Evolutionary conservation across 2,888 invertebrate genomes (phyloP).

Genomic region (Slavum lentiscoides): DNA sequence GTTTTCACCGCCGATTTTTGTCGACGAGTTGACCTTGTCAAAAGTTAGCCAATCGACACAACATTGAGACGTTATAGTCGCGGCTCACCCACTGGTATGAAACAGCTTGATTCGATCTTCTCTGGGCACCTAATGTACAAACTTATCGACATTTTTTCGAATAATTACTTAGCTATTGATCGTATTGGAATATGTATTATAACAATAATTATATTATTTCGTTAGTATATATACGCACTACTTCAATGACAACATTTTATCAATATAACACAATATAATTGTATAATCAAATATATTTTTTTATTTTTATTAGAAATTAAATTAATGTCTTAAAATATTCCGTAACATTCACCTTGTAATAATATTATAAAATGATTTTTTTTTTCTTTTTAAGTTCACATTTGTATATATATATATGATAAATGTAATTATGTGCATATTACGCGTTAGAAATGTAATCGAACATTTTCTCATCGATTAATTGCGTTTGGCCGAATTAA

Average conservation of each 20-base stretch:
- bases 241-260: constrained; percentile 18
- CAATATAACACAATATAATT: neutral
- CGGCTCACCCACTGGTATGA: constrained; percentile 7
- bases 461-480: too few relatives aligned
- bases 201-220: neutral
- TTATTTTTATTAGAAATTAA: neutral
- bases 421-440: too few relatives aligned
- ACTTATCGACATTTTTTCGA: neutral
- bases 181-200: neutral
- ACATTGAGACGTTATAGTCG: constrained; percentile 2
- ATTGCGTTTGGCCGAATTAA: too few relatives aligned
- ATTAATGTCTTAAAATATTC: neutral
- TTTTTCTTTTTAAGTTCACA: too few relatives aligned
- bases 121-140: constrained; percentile 24
- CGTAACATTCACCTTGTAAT: neutral
- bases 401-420: too few relatives aligned
- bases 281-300: neutral
- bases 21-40: constrained; percentile 25
- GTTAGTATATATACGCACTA: constrained; percentile 1
- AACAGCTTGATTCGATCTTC: constrained; percentile 38
- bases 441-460: too few relatives aligned
- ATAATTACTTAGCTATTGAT: constrained; percentile 6
- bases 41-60: constrained; percentile 30
- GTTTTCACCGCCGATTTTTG: neutral
- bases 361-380: too few relatives aligned